Conservation (phyloP, 2,888 invertebrate genomes). For the Rhingia rostrata region DNA sequence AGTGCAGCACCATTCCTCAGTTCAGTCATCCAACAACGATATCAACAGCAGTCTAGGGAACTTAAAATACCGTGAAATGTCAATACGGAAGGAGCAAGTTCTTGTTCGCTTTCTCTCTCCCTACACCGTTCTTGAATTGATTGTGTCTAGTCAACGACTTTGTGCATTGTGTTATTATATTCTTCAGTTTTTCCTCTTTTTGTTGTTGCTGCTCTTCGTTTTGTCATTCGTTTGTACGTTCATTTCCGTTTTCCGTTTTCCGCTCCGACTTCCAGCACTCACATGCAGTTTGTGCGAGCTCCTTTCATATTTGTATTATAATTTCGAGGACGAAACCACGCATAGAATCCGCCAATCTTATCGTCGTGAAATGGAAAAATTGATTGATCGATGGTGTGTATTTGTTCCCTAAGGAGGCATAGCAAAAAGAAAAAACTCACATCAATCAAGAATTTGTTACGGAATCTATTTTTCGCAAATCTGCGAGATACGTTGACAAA, state of each 20-base stretch:
- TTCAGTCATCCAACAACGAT: slow-evolving; percentile 44
- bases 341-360: slow-evolving; percentile 15
- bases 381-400: slow-evolving; percentile 65
- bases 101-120: slow-evolving; percentile 2
- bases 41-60: slow-evolving; percentile 57
- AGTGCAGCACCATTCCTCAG: slow-evolving; percentile 40
- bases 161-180: slow-evolving; percentile 49
- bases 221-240: slow-evolving; percentile 51
- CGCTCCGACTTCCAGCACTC: not conserved
- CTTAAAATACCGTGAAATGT: slow-evolving; percentile 67
- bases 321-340: slow-evolving; percentile 52
- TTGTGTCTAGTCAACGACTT: slow-evolving; percentile 55
- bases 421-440: slow-evolving; percentile 24
- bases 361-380: slow-evolving; percentile 49
- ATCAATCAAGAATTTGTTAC: slow-evolving; percentile 62
- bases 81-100: slow-evolving; percentile 48
- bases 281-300: slow-evolving; percentile 9
- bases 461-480: slow-evolving; percentile 64
- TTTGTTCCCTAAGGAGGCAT: slow-evolving; percentile 22
- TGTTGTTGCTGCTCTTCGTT: not conserved
- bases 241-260: slow-evolving; percentile 60
- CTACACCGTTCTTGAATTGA: slow-evolving; percentile 22
- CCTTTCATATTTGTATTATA: slow-evolving; percentile 54
- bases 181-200: not conserved
- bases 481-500: slow-evolving; percentile 65